Conservation (phyloP, 2,888 invertebrate species). For the Leucoma salicis region DNA sequence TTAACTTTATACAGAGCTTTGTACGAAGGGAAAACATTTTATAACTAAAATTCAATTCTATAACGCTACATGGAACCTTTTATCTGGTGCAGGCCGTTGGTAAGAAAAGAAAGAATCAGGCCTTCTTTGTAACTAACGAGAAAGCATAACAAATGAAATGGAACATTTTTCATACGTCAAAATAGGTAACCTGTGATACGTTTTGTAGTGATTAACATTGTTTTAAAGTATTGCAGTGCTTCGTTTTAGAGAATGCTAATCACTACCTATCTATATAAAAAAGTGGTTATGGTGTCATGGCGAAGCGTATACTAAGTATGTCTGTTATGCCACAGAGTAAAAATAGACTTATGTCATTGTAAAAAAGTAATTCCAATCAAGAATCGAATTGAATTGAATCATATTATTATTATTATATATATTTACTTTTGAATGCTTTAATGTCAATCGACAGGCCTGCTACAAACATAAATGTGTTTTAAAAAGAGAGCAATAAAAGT, state of each 20-base stretch:
- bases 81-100: slow-evolving; percentile 64
- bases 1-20: slow-evolving; percentile 64
- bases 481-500: slow-evolving; percentile 46
- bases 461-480: slow-evolving; percentile 8
- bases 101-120: slow-evolving; percentile 25
- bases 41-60: slow-evolving; percentile 45
- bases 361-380: background rate
- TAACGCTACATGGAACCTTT: slow-evolving; percentile 72
- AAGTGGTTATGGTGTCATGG: background rate
- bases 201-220: slow-evolving; percentile 13
- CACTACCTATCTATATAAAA: slow-evolving; percentile 9
- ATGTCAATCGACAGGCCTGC: slow-evolving; percentile 28
- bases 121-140: slow-evolving; percentile 14
- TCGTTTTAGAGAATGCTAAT: slow-evolving; percentile 1
- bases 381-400: too few relatives aligned
- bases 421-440: slow-evolving; percentile 13
- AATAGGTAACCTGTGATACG: background rate
- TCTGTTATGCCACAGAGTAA: slow-evolving; percentile 6
- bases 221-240: background rate
- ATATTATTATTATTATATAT: too few relatives aligned
- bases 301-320: slow-evolving; percentile 15
- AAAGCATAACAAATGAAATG: slow-evolving; percentile 17
- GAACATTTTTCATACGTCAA: slow-evolving; percentile 1
- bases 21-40: slow-evolving; percentile 63
- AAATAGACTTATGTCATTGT: background rate